Percentiles rank a stretch among this genome's conserved stretches.
phyloP scores from a whole-genome alignment of 1,140 invertebrate species.

The Catajapyx aquilonaris region DNA sequence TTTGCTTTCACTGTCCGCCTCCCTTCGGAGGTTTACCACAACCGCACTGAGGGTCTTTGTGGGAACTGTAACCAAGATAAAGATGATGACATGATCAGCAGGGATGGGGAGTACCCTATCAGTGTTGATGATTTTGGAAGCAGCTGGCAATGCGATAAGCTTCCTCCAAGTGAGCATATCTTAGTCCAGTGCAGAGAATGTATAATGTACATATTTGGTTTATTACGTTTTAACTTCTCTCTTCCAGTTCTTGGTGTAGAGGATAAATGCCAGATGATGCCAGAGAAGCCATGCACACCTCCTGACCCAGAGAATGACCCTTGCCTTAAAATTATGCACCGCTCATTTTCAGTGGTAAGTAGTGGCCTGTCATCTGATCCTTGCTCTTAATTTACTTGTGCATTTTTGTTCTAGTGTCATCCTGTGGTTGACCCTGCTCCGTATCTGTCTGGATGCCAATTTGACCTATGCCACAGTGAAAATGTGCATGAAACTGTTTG shows the following conservation, averaged over 20 bases:
- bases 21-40: slow-evolving; percentile 47
- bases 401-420: slow-evolving; percentile 49
- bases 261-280: slow-evolving; percentile 4
- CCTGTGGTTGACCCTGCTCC: slow-evolving; percentile 40
- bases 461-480: slow-evolving; percentile 34
- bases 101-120: slow-evolving; percentile 23
- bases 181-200: no score
- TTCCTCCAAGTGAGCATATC: slow-evolving; percentile 10
- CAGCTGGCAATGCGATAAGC: slow-evolving; percentile 33
- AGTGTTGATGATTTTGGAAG: slow-evolving; percentile 30
- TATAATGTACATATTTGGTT: no score
- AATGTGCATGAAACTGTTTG: slow-evolving; percentile 26
- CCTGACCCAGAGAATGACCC: slow-evolving; percentile 29
- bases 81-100: slow-evolving; percentile 36
- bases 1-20: slow-evolving; percentile 33
- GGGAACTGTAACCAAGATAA: slow-evolving; percentile 42
- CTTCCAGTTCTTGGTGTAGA: slow-evolving; percentile 10
- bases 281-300: slow-evolving; percentile 11
- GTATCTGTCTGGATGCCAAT: slow-evolving; percentile 42
- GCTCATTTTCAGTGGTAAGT: no score
- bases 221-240: no score
- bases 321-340: no score
- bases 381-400: no score
- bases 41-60: slow-evolving; percentile 52
- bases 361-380: no score